These are phyloP conservation scores for Danio jaintianensis DNA, from an alignment of 2,797 vertebrate genomes.

Conservation along the genomic window DNA sequence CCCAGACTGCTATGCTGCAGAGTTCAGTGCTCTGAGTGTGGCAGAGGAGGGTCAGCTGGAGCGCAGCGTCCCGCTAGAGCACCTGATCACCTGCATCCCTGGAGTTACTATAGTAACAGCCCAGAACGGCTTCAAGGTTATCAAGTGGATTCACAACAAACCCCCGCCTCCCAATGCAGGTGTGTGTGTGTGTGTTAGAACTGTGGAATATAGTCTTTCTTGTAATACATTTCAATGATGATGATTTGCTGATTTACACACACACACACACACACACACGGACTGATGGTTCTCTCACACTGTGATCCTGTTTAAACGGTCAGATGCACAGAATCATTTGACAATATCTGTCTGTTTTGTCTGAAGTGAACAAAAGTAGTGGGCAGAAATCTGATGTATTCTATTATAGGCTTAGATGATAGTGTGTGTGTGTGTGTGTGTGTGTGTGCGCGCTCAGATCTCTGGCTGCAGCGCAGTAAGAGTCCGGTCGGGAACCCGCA, in stretches of 20 bases:
- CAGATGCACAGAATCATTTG: background rate
- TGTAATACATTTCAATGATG: too few species aligned
- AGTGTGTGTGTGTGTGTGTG: background rate
- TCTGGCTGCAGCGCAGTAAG: conserved; percentile 93
- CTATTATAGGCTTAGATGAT: too few species aligned
- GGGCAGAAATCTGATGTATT: too few species aligned
- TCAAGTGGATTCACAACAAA: conserved; percentile 98
- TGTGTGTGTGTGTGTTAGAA: conserved; percentile 61
- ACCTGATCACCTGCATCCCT: conserved; percentile 94
- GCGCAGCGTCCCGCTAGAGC: conserved; percentile 91
- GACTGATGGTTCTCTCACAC: too few species aligned
- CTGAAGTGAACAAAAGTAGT: background rate
- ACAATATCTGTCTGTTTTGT: too few species aligned
- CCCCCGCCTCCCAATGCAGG: conserved; percentile 89
- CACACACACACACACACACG: too few species aligned
- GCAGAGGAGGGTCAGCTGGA: conserved; percentile 82
- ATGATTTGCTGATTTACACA: too few species aligned
- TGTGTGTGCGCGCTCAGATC: conserved; percentile 76
- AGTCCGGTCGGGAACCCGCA: conserved; percentile 97
- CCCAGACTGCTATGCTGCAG: conserved; percentile 91
- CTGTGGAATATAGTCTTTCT: too few species aligned
- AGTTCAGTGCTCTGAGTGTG: conserved; percentile 83
- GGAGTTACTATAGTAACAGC: conserved; percentile 92
- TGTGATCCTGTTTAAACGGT: background rate
- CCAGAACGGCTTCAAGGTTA: conserved; percentile 95